These are phyloP conservation scores for Phytoseiulus persimilis DNA, from an alignment of 2,888 invertebrate genomes.

Conservation along the genomic window DNA sequence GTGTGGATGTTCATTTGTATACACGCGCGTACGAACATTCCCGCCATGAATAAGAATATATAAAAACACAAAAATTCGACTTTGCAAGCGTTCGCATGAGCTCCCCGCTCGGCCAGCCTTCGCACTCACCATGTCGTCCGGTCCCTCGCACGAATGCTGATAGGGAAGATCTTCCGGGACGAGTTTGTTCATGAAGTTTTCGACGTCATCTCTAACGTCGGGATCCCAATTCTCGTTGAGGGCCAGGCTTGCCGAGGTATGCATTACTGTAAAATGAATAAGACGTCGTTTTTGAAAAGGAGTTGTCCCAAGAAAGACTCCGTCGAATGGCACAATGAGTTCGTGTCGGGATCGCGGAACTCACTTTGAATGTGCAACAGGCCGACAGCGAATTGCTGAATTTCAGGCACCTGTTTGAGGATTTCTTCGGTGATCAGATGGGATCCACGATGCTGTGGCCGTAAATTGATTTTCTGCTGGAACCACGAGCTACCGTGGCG, in stretches of 20 bases:
- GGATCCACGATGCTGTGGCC: constrained; percentile 91
- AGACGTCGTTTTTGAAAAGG: too few relatives aligned
- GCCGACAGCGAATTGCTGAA: constrained; percentile 87
- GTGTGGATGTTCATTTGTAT: neutral
- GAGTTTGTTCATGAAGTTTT: constrained; percentile 98
- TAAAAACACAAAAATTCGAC: neutral
- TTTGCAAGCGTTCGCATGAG: too few relatives aligned
- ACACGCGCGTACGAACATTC: neutral
- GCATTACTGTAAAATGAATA: constrained; percentile 65
- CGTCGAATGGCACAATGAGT: neutral
- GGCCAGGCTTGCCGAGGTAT: constrained; percentile 93
- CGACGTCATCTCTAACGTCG: constrained; percentile 91
- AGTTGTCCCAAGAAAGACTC: too few relatives aligned
- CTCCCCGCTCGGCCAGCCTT: neutral
- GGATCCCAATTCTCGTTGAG: constrained; percentile 96
- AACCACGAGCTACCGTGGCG: constrained; percentile 69
- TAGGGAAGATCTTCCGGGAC: constrained; percentile 65
- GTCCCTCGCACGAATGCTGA: constrained; percentile 89
- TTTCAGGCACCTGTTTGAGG: constrained; percentile 78
- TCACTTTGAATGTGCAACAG: constrained; percentile 94
- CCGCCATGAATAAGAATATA: neutral
- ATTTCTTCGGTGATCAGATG: constrained; percentile 96
- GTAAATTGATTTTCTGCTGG: constrained; percentile 89
- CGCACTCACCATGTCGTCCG: constrained; percentile 85
- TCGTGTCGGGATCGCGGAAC: too few relatives aligned